Evolutionary conservation across 2,797 vertebrate genomes (phyloP).

Genomic region (Myotis pilosus): DNA sequence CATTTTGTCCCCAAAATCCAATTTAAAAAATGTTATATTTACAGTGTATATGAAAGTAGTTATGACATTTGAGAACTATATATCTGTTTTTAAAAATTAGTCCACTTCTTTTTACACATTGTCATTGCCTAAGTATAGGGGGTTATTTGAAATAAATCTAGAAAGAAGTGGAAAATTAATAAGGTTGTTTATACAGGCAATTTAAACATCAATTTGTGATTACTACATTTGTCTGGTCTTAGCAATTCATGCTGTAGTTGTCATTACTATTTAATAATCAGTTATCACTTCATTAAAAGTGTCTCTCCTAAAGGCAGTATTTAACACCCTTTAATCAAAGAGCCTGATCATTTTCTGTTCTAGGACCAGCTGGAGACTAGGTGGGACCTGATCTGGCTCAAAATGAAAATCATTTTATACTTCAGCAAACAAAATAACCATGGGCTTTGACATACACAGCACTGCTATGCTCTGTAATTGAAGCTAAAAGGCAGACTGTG

Average conservation of each 20-base stretch:
- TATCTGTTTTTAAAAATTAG: background rate
- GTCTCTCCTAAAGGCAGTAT: background rate
- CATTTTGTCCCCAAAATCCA: background rate
- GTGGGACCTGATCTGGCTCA: constrained; percentile 17
- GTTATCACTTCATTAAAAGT: constrained; percentile 60
- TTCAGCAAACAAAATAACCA: constrained; percentile 69
- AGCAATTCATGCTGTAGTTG: constrained; percentile 25
- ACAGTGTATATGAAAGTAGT: background rate
- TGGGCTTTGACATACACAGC: constrained; percentile 31
- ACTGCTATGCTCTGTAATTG: constrained; percentile 30
- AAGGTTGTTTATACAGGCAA: background rate
- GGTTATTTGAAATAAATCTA: constrained; percentile 26
- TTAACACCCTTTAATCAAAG: constrained; percentile 51
- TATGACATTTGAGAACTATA: background rate
- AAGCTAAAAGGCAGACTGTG: constrained; percentile 36
- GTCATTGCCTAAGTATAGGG: background rate
- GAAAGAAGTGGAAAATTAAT: constrained; percentile 5
- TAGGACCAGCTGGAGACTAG: constrained; percentile 15
- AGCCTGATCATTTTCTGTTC: constrained; percentile 34
- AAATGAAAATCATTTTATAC: constrained; percentile 64
- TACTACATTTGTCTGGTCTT: constrained; percentile 57
- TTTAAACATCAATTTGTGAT: constrained; percentile 58
- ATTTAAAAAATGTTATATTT: background rate
- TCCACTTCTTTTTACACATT: background rate
- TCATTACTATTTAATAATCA: constrained; percentile 61